Evolutionary conservation across 2,888 invertebrate species (phyloP), one percentile per base, ranked within the genome.

Genomic region (Epiblema foenella): DNA sequence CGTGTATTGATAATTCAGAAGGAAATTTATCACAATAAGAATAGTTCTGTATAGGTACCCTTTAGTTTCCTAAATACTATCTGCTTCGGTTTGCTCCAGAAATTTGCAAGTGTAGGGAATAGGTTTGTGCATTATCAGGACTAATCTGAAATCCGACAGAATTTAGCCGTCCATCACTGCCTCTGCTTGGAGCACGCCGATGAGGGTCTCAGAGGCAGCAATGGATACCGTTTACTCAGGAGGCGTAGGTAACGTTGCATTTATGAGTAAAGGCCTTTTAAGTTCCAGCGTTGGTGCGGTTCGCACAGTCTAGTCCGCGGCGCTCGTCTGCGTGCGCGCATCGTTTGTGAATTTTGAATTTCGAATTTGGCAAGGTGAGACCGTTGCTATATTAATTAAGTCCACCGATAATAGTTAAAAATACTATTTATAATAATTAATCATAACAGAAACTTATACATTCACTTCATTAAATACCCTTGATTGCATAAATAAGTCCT

Each of bases 281-380:
- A 57, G 69, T 65, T 59, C 74, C 76, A 74, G 74, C 72, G 69
- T 49, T 54, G 51, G 60, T 74, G 51, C 63, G 24, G 46, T 51
- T 66, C 42, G 62, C 75, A 67, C 78, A 80, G 80, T 79, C 74
- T 75, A 73, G 74, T 69, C 60, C 75, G 77, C 74, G 77, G 73
- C 73, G 73, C 68, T 64, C 66, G 5, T 68, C 73, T 60, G 80
- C 67, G 73, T 73, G 77, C 79, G 76, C 80, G 79, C 74, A 72
- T 75, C 62, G 58, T 49, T 74, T 68, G 65, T 63, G 60, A 24
- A 33, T 68, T 72, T 49, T 29, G 5, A 63, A 52, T 67, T 67
- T 49, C 42, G 11, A 62, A 71, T 71, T 71, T 59, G 46, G 49
- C 66, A 57, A 71, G 71, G 71, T 71, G 51, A 71, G 71, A 33